Base-by-base conservation (phyloP, 2,113 vertebrate genomes). In the Myotis lucifugus region DNA sequence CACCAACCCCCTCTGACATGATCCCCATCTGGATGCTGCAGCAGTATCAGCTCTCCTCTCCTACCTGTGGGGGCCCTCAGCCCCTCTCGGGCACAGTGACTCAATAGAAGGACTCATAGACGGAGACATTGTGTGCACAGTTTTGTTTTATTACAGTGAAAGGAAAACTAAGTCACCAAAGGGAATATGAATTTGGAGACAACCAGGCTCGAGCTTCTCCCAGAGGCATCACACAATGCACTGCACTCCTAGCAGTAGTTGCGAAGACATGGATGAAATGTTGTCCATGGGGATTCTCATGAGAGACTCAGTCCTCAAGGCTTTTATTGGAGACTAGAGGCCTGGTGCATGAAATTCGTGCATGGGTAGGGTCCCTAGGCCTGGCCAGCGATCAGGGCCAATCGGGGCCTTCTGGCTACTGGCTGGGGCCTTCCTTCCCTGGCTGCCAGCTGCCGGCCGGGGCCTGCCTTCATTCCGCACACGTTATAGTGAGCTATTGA, bases 171-270 rank as follows among this genome's bases (percentile, higher is more conserved):
- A 79, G 19, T 15, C 34, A 5, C 52, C 15, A 8, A 8, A 52
- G 56, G 54, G 46, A 5, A 37, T 4, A n/a, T 32, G 46, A 73
- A 17, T 25, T 2, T 1, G 0, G 85, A 50, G 46, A 34, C 54
- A 61, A 15, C 29, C 8, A 46, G 85, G 25, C 14, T 8, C 14
- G 1, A 52, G n/a, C 25, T n/a, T 61, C n/a, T 23, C 19, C 32
- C 42, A 4, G 52, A 1, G 64, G 46, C 1, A 0, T 29, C 59
- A 10, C 11, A 0, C 42, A 52, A 3, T 8, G 23, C 1, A 5
- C 18, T 0, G 18, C 17, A 0, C 23, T 66, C 52, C 85, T 4
- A 19, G 50, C 13, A 15, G 6, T 13, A 10, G 10, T 13, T 18
- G 17, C 46, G 54, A 48, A 29, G 5, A 0, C 2, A 0, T 3